These are phyloP conservation scores for Dicentrarchus labrax DNA, from an alignment of 2,113 vertebrate species.

Conservation along the genomic window DNA sequence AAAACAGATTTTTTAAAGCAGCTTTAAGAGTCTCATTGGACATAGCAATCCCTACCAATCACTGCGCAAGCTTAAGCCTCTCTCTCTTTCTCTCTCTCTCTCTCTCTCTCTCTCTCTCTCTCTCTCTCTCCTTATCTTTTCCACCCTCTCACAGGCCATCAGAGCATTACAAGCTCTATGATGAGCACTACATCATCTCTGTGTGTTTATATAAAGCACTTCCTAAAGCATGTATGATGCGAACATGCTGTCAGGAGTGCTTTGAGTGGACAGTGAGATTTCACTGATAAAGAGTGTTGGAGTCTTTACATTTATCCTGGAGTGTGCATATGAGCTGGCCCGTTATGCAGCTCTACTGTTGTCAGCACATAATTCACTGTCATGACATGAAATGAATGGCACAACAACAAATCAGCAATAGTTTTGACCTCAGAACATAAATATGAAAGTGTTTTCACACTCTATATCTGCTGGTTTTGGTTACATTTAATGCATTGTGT, in stretches of 20 bases:
- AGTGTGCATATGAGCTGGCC: neutral
- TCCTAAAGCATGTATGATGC: slow-evolving; percentile 9
- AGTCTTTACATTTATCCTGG: neutral
- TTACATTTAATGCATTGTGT: neutral
- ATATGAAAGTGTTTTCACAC: neutral
- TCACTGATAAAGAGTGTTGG: neutral
- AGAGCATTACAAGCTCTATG: slow-evolving; percentile 29
- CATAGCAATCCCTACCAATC: slow-evolving; percentile 74
- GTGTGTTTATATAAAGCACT: slow-evolving; percentile 35
- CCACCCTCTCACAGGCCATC: slow-evolving; percentile 31
- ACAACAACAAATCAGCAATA: slow-evolving; percentile 11
- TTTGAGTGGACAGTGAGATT: slow-evolving; percentile 3
- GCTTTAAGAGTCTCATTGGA: slow-evolving; percentile 77
- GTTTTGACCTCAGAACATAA: neutral
- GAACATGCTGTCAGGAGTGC: neutral
- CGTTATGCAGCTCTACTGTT: slow-evolving; percentile 10
- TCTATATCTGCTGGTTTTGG: neutral
- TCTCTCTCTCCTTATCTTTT: slow-evolving; percentile 43
- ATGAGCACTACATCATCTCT: slow-evolving; percentile 41
- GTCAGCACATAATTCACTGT: slow-evolving; percentile 9
- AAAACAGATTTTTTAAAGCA: slow-evolving; percentile 76
- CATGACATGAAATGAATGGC: slow-evolving; percentile 13
- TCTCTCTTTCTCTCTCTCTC: slow-evolving; percentile 31
- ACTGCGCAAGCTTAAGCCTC: slow-evolving; percentile 64
- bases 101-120: slow-evolving; percentile 11